These are phyloP conservation scores for Reticulitermes speratus DNA, from an alignment of 1,140 invertebrate species.

Conservation along the genomic window DNA sequence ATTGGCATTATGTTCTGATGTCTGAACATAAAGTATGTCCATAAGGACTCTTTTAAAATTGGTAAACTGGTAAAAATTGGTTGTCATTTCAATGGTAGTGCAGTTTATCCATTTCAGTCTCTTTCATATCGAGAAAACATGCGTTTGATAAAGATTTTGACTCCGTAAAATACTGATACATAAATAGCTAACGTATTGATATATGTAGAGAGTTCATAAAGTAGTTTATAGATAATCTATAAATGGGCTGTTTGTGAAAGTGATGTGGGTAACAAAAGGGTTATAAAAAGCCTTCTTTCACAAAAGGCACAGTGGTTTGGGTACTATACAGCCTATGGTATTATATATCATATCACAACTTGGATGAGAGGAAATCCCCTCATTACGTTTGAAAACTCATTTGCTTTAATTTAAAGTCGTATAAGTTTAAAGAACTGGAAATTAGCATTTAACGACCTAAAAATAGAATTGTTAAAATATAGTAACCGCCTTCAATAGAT, in stretches of 20 bases:
- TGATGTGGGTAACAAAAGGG: neutral
- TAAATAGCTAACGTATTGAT: neutral
- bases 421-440: neutral
- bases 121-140: neutral
- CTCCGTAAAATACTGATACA: neutral
- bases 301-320: neutral
- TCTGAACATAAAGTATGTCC: no score
- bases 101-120: neutral
- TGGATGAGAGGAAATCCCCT: neutral
- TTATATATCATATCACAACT: neutral
- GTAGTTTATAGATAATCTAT: slow-evolving; percentile 11
- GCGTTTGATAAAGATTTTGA: neutral
- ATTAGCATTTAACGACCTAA: neutral
- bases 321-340: neutral
- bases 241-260: slow-evolving; percentile 6
- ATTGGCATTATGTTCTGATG: no score
- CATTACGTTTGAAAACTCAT: neutral
- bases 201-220: neutral
- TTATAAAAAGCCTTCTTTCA: neutral
- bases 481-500: neutral
- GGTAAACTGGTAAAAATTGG: no score
- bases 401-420: neutral
- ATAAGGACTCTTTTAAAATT: no score
- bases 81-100: no score
- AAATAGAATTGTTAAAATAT: neutral